Evolutionary conservation across 2,888 invertebrate species (phyloP).

Genomic region (Isotomurus palustris): DNA sequence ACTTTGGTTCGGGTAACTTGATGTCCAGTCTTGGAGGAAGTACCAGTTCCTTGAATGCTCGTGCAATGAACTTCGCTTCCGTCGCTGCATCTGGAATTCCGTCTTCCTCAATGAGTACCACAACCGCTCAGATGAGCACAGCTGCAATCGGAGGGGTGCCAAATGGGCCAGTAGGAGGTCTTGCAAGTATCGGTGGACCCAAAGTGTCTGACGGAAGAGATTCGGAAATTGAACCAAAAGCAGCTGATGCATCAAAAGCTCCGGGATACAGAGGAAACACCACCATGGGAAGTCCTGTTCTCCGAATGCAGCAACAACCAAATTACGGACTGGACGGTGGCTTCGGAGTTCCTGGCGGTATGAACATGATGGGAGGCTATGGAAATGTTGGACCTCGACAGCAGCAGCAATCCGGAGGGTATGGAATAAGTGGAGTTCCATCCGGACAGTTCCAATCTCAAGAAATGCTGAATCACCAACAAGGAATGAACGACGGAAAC

Average conservation of each 20-base stretch:
- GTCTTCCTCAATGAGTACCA: constrained; percentile 37
- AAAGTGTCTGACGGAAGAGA: not conserved
- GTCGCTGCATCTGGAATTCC: constrained; percentile 60
- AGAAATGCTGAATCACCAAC: constrained; percentile 1
- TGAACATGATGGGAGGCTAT: constrained; percentile 6
- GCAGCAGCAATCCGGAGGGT: not conserved
- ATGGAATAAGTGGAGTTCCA: not conserved
- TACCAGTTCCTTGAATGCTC: constrained; percentile 26
- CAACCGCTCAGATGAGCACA: constrained; percentile 39
- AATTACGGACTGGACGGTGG: constrained; percentile 26
- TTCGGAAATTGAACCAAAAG: constrained; percentile 18
- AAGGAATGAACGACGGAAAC: constrained; percentile 6
- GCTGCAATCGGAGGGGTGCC: constrained; percentile 25
- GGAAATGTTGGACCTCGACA: too few species aligned
- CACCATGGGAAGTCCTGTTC: constrained; percentile 40
- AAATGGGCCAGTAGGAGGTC: constrained; percentile 8
- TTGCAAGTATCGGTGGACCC: not conserved
- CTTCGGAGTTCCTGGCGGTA: constrained; percentile 16
- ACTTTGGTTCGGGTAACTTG: constrained; percentile 11
- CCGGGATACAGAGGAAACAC: constrained; percentile 77
- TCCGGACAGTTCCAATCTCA: not conserved
- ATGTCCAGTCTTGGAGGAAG: constrained; percentile 21
- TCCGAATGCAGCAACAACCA: constrained; percentile 36
- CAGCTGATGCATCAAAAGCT: constrained; percentile 79
- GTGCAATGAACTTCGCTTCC: constrained; percentile 65